Conservation (phyloP, 2,888 invertebrate species). For the Chloroclysta siterata region DNA sequence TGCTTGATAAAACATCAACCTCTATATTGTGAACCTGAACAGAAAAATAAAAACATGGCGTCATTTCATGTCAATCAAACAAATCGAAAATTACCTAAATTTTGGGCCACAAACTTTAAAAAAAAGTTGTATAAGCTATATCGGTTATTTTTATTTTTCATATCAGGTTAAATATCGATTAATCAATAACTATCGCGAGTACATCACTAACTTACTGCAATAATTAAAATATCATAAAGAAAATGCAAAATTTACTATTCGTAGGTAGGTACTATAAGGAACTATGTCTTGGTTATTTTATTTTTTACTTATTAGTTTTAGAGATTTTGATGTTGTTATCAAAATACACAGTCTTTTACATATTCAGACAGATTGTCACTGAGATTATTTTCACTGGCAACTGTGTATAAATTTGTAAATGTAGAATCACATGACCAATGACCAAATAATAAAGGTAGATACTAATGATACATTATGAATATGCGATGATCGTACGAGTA, state of each 20-base stretch:
- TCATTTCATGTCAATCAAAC: slow-evolving; percentile 29
- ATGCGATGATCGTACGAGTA: slow-evolving; percentile 56
- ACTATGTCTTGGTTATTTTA: slow-evolving; percentile 81
- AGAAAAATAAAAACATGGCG: slow-evolving; percentile 51
- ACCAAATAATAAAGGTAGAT: slow-evolving; percentile 56
- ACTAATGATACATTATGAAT: slow-evolving; percentile 55
- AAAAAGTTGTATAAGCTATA: slow-evolving; percentile 6
- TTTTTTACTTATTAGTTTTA: slow-evolving; percentile 61
- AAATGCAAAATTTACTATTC: slow-evolving; percentile 83
- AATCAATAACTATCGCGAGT: slow-evolving; percentile 66
- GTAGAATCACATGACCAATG: slow-evolving; percentile 50
- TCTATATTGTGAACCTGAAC: slow-evolving; percentile 59
- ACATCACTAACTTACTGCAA: slow-evolving; percentile 79
- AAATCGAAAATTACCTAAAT: slow-evolving; percentile 31
- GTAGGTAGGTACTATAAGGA: slow-evolving; percentile 85
- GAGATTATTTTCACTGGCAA: slow-evolving; percentile 65
- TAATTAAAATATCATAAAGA: slow-evolving; percentile 75
- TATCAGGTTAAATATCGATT: slow-evolving; percentile 44
- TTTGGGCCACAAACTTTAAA: slow-evolving; percentile 6
- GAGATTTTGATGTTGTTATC: slow-evolving; percentile 79
- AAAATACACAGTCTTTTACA: slow-evolving; percentile 76
- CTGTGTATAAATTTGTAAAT: slow-evolving; percentile 36
- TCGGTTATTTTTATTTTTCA: slow-evolving; percentile 49
- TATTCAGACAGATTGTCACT: slow-evolving; percentile 66
- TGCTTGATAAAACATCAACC: slow-evolving; percentile 79